Evolutionary conservation across 2,888 invertebrate genomes (phyloP).

Genomic region (Oligia fasciuncula): DNA sequence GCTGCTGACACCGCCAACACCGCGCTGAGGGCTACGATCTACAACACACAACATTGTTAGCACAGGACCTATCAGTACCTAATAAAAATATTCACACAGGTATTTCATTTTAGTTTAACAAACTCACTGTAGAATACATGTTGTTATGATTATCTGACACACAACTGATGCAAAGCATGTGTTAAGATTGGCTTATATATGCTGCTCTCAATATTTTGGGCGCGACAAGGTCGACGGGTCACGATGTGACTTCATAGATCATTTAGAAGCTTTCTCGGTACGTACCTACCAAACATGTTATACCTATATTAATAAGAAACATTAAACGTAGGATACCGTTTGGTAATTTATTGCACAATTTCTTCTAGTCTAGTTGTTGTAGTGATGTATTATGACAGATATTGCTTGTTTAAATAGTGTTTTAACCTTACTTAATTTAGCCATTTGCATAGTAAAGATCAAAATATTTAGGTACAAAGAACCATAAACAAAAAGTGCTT

Average conservation of each 20-base stretch:
- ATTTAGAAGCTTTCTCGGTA: constrained; percentile 63
- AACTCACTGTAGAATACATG: constrained; percentile 86
- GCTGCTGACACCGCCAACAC: constrained; percentile 81
- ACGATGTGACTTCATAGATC: constrained; percentile 70
- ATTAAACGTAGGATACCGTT: constrained; percentile 42
- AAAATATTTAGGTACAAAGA: not conserved
- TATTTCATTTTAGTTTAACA: not conserved
- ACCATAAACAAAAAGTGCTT: not conserved
- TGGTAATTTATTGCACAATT: constrained; percentile 58
- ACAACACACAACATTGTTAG: constrained; percentile 52
- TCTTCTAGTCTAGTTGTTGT: constrained; percentile 53
- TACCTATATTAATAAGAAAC: constrained; percentile 43
- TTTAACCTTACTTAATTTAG: constrained; percentile 27
- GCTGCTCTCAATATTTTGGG: constrained; percentile 75
- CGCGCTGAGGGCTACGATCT: constrained; percentile 80
- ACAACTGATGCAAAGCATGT: constrained; percentile 79
- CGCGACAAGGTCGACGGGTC: constrained; percentile 84
- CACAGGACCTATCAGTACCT: not conserved
- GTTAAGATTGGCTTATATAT: constrained; percentile 79
- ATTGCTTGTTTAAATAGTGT: constrained; percentile 34
- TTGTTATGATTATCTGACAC: constrained; percentile 72
- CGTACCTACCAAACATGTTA: constrained; percentile 53
- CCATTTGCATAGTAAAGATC: constrained; percentile 8
- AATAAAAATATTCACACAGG: not conserved
- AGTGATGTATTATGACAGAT: constrained; percentile 50